These are phyloP conservation scores for Epinephelus cyanopodus DNA, from an alignment of 2,113 vertebrate species.

Conservation along the genomic window DNA sequence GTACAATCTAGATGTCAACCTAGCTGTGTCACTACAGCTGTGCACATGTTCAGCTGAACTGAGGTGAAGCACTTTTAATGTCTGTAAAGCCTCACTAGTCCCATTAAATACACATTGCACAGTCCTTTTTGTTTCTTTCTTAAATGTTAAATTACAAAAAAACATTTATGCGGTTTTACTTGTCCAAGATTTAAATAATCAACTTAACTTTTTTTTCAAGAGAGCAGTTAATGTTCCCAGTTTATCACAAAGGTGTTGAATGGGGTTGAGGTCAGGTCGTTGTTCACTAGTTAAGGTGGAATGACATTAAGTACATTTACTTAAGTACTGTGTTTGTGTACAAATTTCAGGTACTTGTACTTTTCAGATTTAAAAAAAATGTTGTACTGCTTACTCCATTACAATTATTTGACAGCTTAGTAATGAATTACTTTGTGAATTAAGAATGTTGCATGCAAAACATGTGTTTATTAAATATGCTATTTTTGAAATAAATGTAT, in stretches of 20 bases:
- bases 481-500: neutral
- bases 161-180: neutral
- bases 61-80: conserved; percentile 1
- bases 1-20: conserved; percentile 18
- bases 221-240: neutral
- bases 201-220: neutral
- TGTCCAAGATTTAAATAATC: neutral
- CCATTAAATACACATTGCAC: neutral
- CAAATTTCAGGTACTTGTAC: neutral
- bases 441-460: neutral
- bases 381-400: neutral
- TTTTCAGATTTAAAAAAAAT: neutral
- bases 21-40: conserved; percentile 26
- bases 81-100: conserved; percentile 10
- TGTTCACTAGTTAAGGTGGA: neutral
- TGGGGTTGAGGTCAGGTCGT: neutral
- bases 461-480: neutral
- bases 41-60: conserved; percentile 18
- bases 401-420: neutral
- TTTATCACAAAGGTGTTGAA: neutral
- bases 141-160: neutral
- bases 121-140: neutral
- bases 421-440: neutral
- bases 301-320: neutral
- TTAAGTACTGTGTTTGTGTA: neutral